These are phyloP conservation scores for Mya arenaria DNA, from an alignment of 1,140 invertebrate genomes.

Conservation along the genomic window DNA sequence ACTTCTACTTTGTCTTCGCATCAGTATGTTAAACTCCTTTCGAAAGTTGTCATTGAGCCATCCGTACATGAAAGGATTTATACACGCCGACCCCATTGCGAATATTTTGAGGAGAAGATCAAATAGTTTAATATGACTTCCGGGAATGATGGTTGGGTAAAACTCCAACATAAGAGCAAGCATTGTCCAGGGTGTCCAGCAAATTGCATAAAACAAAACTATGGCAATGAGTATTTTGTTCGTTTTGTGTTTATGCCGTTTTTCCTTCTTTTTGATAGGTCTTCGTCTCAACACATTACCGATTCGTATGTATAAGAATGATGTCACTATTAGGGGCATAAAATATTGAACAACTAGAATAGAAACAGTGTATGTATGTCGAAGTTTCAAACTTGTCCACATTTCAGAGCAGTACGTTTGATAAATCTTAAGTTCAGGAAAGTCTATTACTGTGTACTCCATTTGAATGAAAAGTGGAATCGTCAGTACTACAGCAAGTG, in stretches of 20 bases:
- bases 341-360: conserved; percentile 77
- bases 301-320: conserved; percentile 75
- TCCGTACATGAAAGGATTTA: conserved; percentile 91
- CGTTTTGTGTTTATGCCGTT: conserved; percentile 86
- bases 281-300: conserved; percentile 73
- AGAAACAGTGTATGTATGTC: conserved; percentile 70
- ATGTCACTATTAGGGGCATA: conserved; percentile 72
- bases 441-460: conserved; percentile 60
- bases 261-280: conserved; percentile 73
- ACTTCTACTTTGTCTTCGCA: conserved; percentile 55
- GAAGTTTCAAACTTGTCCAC: conserved; percentile 68
- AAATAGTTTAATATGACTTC: conserved; percentile 71
- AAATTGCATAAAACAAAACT: conserved; percentile 95
- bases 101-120: conserved; percentile 78
- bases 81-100: conserved; percentile 89
- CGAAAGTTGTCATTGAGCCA: conserved; percentile 84
- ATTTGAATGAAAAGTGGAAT: conserved; percentile 77
- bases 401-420: conserved; percentile 74
- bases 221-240: conserved; percentile 97
- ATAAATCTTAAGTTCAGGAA: conserved; percentile 58
- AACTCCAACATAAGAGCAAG: conserved; percentile 75
- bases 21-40: conserved; percentile 74
- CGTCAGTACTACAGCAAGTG: conserved; percentile 70
- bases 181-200: conserved; percentile 83
- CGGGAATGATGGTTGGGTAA: conserved; percentile 61